Evolutionary conservation across 2,113 vertebrate genomes (phyloP), one percentile per base, ranked within the genome.

Genomic region (Anhinga rufa): DNA sequence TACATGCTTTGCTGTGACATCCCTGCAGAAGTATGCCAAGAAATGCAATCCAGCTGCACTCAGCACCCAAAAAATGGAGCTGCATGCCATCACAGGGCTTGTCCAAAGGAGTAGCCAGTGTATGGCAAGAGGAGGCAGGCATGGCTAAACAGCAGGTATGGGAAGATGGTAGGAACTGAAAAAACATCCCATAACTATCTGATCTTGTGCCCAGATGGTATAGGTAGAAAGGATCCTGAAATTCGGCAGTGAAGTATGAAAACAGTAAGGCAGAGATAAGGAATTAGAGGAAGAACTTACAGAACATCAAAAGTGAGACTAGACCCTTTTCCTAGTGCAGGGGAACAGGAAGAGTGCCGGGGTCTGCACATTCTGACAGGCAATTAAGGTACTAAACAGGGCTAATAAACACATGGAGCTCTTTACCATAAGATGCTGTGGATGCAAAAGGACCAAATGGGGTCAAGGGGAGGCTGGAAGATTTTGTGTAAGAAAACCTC

Each of bases 1-100:
- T 7, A 1, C 3, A 3, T 5, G 1, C 32, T 44, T 34, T 34
- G 15, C 61, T 44, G 38, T 8, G 34, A 29, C 12, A n/a, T n/a
- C n/a, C 14, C 46, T 18, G 34, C 34, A 55, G 62, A 46, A 28
- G 9, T 24, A 8, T 17, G 25, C 17, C 48, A 18, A 62, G 64
- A 40, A 55, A 31, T 4, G 1, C 16, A 25, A 54, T 24, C 55
- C 62, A 69, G 38, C 38, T 34, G 22, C 3, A 3, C 52, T 44
- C 44, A 52, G 28, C 52, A 26, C 69, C 69, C 80, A 24, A 44
- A 65, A 40, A 20, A 12, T 3, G 44, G 51, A 51, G n/a, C 58
- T 80, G 31, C 2, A 2, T 21, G 17, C 49, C 49, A 25, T 20
- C 42, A 49, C 2, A 3, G n/a, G 46, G 28, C 40, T 62, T 34